Base-by-base conservation (phyloP, 2,888 invertebrate species). In the Pammene aurita region DNA sequence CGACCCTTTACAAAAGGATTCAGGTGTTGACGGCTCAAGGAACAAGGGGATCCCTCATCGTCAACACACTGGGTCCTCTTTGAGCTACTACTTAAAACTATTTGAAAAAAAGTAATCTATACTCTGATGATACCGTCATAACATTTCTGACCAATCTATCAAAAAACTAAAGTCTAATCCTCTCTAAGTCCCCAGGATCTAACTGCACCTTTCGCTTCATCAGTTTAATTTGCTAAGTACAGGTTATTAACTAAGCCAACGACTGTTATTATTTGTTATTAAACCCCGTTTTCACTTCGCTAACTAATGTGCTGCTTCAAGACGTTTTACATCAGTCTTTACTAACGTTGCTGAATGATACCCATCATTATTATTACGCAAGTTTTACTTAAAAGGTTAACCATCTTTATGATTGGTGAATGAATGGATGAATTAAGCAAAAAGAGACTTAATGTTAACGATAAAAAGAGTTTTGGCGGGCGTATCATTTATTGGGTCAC, bases 281-380 rank as follows among this genome's bases (percentile, higher is more conserved):
- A 62, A 50, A 63, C 56, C 46, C 26, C 48, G 44, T 48, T 62
- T 56, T 50, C 62, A 56, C 67, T 56, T 66, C 7, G 18, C 38
- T 16, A 46, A 56, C 66, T 13, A 62, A 50, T 52, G 56, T 55
- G 14, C n/a, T 55, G 44, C 54, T 42, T 18, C 35, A 46, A 54
- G 67, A 52, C n/a, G 62, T 13, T 62, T 44, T 56, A 57, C 50
- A 67, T 67, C 35, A 63, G 48, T 56, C 55, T 57, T 18, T 34
- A 42, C 63, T 67, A 63, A 50, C 63, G 56, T 63, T 63, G 35
- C 14, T 57, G 18, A 62, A 67, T 26, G 18, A 62, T 56, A 50
- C 46, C 62, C 35, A 50, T 67, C 50, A 67, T 67, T 67, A 67
- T 42, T 35, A 34, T 67, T 67, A 67, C 16, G 42, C 60, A 67